Evolutionary conservation across 2,113 vertebrate species (phyloP).

Genomic region (Lepisosteus osseus): DNA sequence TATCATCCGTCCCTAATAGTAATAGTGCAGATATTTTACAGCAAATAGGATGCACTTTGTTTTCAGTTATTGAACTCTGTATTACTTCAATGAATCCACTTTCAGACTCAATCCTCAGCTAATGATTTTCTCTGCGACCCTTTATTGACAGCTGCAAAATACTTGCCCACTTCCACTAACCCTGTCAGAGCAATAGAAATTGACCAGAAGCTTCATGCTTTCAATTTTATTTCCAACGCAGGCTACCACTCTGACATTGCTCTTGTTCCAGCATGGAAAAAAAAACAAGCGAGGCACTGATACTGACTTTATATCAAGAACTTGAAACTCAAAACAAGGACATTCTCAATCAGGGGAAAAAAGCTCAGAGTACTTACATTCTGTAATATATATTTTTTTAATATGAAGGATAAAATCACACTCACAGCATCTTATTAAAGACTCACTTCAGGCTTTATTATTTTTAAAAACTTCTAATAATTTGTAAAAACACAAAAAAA

Average conservation of each 20-base stretch:
- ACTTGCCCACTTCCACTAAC: neutral
- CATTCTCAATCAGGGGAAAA: too few relatives aligned
- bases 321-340: too few relatives aligned
- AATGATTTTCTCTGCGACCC: slow-evolving; percentile 14
- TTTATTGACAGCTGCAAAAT: slow-evolving; percentile 11
- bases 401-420: too few relatives aligned
- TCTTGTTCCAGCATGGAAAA: neutral
- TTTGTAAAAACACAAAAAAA: too few relatives aligned
- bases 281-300: too few relatives aligned
- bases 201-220: neutral
- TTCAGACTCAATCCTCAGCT: slow-evolving; percentile 7
- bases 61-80: slow-evolving; percentile 15
- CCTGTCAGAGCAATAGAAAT: neutral
- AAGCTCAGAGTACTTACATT: too few relatives aligned
- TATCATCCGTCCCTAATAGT: slow-evolving; percentile 3
- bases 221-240: neutral
- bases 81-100: slow-evolving; percentile 17
- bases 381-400: too few relatives aligned
- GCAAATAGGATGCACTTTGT: slow-evolving; percentile 13
- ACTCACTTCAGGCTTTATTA: too few relatives aligned
- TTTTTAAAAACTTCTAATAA: too few relatives aligned
- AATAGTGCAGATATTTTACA: slow-evolving; percentile 6
- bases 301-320: too few relatives aligned
- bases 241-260: neutral
- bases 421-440: too few relatives aligned